These are phyloP conservation scores for Paratilapia polleni DNA, from an alignment of 2,113 vertebrate species.

Conservation along the genomic window DNA sequence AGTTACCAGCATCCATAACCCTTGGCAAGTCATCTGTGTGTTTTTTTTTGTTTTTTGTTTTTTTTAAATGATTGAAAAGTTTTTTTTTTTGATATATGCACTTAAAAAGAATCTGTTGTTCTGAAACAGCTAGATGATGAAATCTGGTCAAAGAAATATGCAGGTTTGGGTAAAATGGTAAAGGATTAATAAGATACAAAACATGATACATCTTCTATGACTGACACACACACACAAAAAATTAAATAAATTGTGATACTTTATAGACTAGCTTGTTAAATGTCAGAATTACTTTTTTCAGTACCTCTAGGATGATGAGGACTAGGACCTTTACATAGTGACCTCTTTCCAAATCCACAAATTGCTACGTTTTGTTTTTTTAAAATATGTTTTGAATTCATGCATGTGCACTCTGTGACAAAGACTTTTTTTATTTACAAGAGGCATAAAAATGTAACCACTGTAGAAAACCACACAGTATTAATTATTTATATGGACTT, in stretches of 20 bases:
- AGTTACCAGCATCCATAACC: conserved; percentile 56
- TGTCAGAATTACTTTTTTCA: not conserved
- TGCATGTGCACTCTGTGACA: not conserved
- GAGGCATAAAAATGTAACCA: not conserved
- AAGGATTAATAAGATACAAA: not conserved
- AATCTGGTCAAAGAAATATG: conserved; percentile 15
- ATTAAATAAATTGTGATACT: too few relatives aligned
- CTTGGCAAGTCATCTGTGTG: conserved; percentile 10
- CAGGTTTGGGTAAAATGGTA: not conserved
- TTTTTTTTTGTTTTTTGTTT: not conserved
- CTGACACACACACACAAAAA: conserved; percentile 9
- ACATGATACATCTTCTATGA: not conserved
- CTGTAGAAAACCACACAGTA: conserved; percentile 1
- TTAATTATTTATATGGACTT: conserved; percentile 31
- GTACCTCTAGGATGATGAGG: not conserved
- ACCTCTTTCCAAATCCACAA: not conserved
- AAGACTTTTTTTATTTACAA: not conserved
- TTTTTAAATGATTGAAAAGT: conserved; percentile 28
- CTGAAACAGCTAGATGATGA: not conserved
- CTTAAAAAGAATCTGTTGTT: not conserved
- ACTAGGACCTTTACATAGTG: not conserved
- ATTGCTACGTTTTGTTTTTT: not conserved
- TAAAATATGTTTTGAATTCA: not conserved
- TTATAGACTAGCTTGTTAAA: not conserved
- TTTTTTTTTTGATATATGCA: not conserved